Evolutionary conservation across 2,797 vertebrate genomes (phyloP).

Genomic region (Poeciliopsis gracilis): DNA sequence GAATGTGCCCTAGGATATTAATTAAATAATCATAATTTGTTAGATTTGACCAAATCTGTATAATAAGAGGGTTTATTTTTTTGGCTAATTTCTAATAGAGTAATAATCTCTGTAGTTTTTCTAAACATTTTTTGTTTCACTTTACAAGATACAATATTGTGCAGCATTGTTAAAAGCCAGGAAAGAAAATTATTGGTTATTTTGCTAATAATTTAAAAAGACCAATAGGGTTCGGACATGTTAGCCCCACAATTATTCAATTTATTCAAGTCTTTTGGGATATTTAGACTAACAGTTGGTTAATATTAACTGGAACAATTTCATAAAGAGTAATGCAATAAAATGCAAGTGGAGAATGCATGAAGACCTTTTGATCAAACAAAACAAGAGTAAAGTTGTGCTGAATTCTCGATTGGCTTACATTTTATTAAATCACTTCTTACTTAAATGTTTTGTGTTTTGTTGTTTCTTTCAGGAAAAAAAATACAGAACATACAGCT

Average conservation of each 20-base stretch:
- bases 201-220: not conserved
- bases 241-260: not conserved
- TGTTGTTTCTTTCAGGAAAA: not conserved
- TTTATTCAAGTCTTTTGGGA: not conserved
- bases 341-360: not conserved
- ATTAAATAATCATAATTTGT: not conserved
- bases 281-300: not conserved
- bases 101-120: not conserved
- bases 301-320: not conserved
- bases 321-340: not conserved
- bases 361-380: not conserved
- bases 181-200: not conserved
- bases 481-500: not conserved
- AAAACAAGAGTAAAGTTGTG: not conserved
- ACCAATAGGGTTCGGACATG: not conserved
- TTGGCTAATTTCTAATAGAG: not conserved
- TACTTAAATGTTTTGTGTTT: not conserved
- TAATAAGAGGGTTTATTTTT: not conserved
- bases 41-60: not conserved
- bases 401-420: not conserved
- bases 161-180: not conserved
- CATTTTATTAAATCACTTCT: not conserved
- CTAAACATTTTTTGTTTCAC: not conserved
- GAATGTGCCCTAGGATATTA: not conserved
- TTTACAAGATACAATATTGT: not conserved